Conservation (phyloP, 1,140 invertebrate species). For the Achatina immaculata region DNA sequence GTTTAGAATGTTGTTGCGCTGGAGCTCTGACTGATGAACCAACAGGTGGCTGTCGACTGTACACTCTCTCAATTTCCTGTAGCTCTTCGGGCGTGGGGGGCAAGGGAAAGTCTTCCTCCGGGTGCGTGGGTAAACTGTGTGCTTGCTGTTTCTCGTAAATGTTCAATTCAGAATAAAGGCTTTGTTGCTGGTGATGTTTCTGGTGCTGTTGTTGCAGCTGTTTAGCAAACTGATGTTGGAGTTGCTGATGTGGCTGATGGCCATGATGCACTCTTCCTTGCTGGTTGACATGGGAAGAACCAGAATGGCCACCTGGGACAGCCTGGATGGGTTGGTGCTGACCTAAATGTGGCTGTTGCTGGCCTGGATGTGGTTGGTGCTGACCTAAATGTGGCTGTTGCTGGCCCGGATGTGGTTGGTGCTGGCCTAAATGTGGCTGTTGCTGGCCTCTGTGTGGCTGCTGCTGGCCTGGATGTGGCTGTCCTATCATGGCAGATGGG, state of each 20-base stretch:
- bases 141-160: neutral
- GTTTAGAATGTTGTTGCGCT: neutral
- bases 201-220: slow-evolving; percentile 72
- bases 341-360: neutral
- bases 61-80: slow-evolving; percentile 55
- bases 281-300: slow-evolving; percentile 5
- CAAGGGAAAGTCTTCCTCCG: slow-evolving; percentile 55
- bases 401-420: neutral
- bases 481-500: slow-evolving; percentile 42
- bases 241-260: slow-evolving; percentile 16
- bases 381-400: neutral
- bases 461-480: slow-evolving; percentile 37
- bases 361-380: slow-evolving; percentile 10
- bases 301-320: neutral
- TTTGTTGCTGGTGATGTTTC: slow-evolving; percentile 83
- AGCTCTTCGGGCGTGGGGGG: slow-evolving; percentile 59
- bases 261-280: slow-evolving; percentile 13
- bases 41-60: neutral
- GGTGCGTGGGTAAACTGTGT: slow-evolving; percentile 16
- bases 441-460: neutral
- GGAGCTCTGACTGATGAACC: neutral
- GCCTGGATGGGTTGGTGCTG: neutral
- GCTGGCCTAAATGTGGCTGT: neutral
- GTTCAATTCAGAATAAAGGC: slow-evolving; percentile 71
- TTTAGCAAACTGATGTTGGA: slow-evolving; percentile 34